Evolutionary conservation across 2,113 vertebrate genomes (phyloP).

Genomic region (Apaloderma vittatum): DNA sequence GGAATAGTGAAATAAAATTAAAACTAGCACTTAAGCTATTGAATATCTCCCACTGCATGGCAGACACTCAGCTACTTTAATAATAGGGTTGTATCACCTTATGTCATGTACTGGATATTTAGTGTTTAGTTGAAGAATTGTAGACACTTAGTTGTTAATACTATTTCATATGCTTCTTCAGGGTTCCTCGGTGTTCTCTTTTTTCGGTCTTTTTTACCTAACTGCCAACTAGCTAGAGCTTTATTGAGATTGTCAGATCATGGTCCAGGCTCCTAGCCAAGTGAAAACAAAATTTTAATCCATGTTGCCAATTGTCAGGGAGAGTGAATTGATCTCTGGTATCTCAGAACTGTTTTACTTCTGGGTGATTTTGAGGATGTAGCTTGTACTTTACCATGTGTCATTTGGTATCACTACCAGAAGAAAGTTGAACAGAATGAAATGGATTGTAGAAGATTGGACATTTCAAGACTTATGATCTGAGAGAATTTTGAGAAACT

Average conservation of each 20-base stretch:
- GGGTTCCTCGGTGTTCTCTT: not conserved
- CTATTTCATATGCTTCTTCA: not conserved
- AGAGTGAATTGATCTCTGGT: not conserved
- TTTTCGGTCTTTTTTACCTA: not conserved
- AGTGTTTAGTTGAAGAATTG: not conserved
- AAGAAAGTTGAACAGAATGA: not conserved
- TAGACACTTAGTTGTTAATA: not conserved
- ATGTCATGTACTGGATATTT: not conserved
- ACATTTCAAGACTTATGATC: not conserved
- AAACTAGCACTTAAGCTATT: not conserved
- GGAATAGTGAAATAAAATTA: conserved; percentile 19
- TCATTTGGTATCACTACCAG: not conserved
- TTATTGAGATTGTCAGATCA: not conserved
- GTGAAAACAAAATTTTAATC: not conserved
- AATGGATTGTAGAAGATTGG: not conserved
- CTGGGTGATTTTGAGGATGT: not conserved
- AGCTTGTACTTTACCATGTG: not conserved
- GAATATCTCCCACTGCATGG: not conserved
- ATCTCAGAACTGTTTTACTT: not conserved
- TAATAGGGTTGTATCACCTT: not conserved
- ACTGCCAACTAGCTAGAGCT: not conserved
- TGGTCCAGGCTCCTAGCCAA: not conserved
- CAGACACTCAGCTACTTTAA: not conserved
- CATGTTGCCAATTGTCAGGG: not conserved
- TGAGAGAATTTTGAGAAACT: not conserved